These are phyloP conservation scores for Syrmaticus mikado DNA, from an alignment of 2,113 vertebrate genomes.

Conservation along the genomic window DNA sequence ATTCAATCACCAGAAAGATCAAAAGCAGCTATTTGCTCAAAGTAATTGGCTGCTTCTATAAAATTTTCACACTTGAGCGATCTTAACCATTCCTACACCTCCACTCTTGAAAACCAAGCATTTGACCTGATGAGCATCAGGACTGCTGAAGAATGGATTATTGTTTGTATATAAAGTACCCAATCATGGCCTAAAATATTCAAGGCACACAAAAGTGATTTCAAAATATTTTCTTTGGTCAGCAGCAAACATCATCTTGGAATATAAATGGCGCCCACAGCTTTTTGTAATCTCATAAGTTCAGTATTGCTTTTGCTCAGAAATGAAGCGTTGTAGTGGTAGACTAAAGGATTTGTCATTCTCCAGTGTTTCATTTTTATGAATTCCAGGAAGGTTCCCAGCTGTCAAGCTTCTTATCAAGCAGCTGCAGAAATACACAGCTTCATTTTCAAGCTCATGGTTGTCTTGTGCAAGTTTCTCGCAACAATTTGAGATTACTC, in stretches of 20 bases:
- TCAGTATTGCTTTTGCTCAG: neutral
- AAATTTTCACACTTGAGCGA: neutral
- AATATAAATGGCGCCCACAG: neutral
- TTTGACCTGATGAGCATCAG: neutral
- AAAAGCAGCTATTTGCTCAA: slow-evolving; percentile 42
- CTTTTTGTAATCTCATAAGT: slow-evolving; percentile 31
- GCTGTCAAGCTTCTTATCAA: slow-evolving; percentile 50
- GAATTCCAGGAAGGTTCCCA: slow-evolving; percentile 27
- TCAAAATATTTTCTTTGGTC: neutral
- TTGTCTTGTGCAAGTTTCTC: neutral
- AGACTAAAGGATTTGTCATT: slow-evolving; percentile 42
- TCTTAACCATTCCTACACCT: slow-evolving; percentile 9
- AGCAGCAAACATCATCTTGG: slow-evolving; percentile 8
- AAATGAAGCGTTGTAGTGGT: neutral
- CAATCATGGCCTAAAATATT: neutral
- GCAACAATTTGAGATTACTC: neutral
- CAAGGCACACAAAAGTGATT: neutral
- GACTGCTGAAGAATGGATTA: slow-evolving; percentile 11
- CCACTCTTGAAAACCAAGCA: neutral
- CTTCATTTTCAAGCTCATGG: slow-evolving; percentile 10
- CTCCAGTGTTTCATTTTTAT: slow-evolving; percentile 44
- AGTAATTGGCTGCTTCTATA: slow-evolving; percentile 20
- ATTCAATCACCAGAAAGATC: slow-evolving; percentile 18
- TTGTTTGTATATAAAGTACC: neutral
- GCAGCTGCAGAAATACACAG: slow-evolving; percentile 26